These are phyloP conservation scores for Pogoniulus pusillus DNA, from an alignment of 2,797 vertebrate species.

Conservation along the genomic window DNA sequence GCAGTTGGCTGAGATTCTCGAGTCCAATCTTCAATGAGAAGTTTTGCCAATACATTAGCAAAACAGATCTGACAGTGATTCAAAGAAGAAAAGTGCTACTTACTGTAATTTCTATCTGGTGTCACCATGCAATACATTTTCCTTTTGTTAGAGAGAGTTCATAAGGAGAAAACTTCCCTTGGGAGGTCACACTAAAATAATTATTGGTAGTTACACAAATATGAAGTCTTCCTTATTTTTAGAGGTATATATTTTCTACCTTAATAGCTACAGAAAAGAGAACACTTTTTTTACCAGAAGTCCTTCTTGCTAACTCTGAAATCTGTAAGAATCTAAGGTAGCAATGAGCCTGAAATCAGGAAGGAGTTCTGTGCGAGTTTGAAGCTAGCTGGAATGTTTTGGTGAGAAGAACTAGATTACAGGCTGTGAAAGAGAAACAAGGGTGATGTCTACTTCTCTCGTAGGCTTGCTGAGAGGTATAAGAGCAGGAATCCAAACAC, in stretches of 20 bases:
- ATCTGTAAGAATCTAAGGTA: background rate
- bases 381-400: no score
- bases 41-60: background rate
- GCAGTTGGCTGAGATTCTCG: background rate
- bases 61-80: background rate
- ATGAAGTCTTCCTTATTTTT: background rate
- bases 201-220: no score
- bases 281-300: background rate
- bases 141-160: background rate
- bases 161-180: background rate
- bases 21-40: background rate
- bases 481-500: no score
- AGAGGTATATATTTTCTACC: background rate
- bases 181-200: background rate
- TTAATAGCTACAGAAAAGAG: background rate
- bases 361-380: no score
- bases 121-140: background rate
- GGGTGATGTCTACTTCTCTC: no score
- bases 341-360: background rate
- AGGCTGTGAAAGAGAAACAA: no score
- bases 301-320: background rate
- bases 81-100: fast-evolving
- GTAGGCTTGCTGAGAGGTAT: no score
- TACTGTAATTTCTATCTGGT: background rate
- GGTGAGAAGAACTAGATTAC: no score